phyloP scores from a whole-genome alignment of 2,888 invertebrate genomes.

The Latrodectus hesperus region DNA sequence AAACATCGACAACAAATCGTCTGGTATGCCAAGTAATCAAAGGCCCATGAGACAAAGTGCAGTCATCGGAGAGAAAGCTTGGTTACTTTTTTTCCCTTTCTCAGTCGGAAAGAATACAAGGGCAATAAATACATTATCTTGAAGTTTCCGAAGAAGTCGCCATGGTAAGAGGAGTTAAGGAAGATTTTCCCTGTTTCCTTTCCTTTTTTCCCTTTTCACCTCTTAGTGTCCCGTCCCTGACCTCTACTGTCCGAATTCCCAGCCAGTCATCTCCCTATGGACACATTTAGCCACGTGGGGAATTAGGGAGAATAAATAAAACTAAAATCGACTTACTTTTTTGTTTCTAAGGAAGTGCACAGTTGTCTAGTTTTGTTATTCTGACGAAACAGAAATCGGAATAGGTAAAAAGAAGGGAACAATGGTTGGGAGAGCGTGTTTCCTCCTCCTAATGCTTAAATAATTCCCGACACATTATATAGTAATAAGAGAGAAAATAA shows the following conservation, averaged over 20 bases:
- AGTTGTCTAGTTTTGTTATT: not conserved
- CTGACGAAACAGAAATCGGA: not conserved
- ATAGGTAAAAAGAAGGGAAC: not conserved
- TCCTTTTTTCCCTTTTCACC: no score
- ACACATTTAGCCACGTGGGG: constrained; percentile 35
- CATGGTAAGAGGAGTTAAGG: not conserved
- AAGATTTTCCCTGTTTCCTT: constrained; percentile 1
- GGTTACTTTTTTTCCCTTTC: not conserved
- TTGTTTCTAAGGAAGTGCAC: not conserved
- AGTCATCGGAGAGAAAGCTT: not conserved
- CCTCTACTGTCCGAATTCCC: constrained; percentile 3
- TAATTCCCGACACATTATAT: no score
- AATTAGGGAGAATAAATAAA: constrained; percentile 23
- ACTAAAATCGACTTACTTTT: not conserved
- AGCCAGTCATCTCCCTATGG: constrained; percentile 6
- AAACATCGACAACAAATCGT: not conserved
- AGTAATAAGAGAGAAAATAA: no score
- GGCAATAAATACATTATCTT: constrained; percentile 7
- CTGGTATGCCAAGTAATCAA: not conserved
- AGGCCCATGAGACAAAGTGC: not conserved
- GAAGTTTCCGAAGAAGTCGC: not conserved
- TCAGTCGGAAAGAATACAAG: not conserved
- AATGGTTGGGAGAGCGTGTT: not conserved
- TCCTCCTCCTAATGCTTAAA: no score
- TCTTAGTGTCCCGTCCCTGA: not conserved